Conservation (phyloP, 1,140 invertebrate genomes). For the Atta texana region DNA sequence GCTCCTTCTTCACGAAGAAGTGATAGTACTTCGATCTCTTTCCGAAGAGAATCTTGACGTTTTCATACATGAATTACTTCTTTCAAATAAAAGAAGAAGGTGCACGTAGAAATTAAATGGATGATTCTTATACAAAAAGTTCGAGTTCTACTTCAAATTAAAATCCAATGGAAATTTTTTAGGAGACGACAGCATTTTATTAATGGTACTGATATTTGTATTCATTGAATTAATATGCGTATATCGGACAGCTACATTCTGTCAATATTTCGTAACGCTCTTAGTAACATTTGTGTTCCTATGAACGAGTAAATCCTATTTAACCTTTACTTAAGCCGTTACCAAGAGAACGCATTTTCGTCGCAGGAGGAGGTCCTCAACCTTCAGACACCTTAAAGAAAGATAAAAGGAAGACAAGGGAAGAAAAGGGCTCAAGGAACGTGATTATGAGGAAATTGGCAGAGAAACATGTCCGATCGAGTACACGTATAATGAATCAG, state of each 20-base stretch:
- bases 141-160: not conserved
- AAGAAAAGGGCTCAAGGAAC: conserved; percentile 11
- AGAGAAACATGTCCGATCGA: not conserved
- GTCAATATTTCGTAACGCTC: not conserved
- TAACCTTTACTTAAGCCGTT: conserved; percentile 17
- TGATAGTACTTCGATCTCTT: conserved; percentile 17
- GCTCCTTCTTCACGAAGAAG: conserved; percentile 1
- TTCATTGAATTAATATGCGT: not conserved
- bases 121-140: not conserved
- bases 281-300: not conserved
- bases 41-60: conserved; percentile 42
- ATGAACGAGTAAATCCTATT: not conserved
- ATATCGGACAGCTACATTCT: not conserved
- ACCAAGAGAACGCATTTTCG: not conserved
- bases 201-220: conserved; percentile 3
- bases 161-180: not conserved
- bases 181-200: not conserved
- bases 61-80: conserved; percentile 37
- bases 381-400: conserved; percentile 16
- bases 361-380: conserved; percentile 4
- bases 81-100: not conserved
- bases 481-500: conserved; percentile 52
- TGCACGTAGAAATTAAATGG: not conserved
- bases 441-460: conserved; percentile 40
- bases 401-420: conserved; percentile 30